Base-by-base conservation (phyloP, 2,797 vertebrate species). In the Alectoris magna region DNA sequence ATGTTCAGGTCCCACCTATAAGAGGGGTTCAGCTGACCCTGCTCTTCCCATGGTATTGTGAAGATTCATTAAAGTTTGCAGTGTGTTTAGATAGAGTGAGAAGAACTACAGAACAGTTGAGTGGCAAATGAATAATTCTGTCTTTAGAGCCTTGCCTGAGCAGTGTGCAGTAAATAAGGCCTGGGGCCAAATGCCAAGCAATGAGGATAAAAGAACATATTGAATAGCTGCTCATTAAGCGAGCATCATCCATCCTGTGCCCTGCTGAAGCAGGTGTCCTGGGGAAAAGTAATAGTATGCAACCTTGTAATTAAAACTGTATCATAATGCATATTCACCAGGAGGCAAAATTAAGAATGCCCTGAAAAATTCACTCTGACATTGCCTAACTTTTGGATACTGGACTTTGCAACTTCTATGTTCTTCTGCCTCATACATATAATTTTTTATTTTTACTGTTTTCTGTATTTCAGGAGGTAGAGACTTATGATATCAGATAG, bases 221-320 rank as follows among this genome's bases (percentile, higher is more conserved):
- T 93, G 96, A 95, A 96, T 95, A 90, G 89, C 84, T 94, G 94
- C 93, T 96, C 96, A 96, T 96, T 96, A 96, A 95, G 83, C 68
- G 89, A 95, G 77, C 56, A 74, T 71, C 87, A 92, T 96, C 91
- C 92, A 96, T 94, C 87, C 92, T 93, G 91, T 95, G 92, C 91
- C 87, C 85, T 84, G 87, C 89, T 95, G 94, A 93, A 96, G 91
- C 92, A 96, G 93, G 93, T 96, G 91, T 96, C 95, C 96, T 94
- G 91, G 94, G 96, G 94, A 95, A 96, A 95, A 96, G 88, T 90
- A 95, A 94, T 96, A 88, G 88, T 71, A 94, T 95, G 91, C 91
- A 94, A 94, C 85, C 93, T 93, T 91, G 88, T 96, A 96, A 96
- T 96, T 96, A 96, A 94, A 96, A 89, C 93, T 17, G 49, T 76